Base-by-base conservation (phyloP, 2,113 vertebrate genomes). In the Tichodroma muraria region DNA sequence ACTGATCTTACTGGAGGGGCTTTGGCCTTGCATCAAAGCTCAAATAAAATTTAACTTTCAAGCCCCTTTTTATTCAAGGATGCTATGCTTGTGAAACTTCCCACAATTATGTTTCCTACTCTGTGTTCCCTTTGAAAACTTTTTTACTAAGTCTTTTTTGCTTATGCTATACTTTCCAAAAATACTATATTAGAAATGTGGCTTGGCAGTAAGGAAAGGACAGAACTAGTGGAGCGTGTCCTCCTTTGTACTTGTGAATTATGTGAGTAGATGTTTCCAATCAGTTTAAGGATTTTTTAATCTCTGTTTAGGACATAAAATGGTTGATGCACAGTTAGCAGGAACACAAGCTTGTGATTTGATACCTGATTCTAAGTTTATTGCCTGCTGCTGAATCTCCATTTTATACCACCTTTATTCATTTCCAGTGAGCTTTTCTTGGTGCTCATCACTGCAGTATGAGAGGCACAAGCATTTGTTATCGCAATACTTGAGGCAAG, bases 91-190 rank as follows among this genome's bases (percentile, higher is more conserved):
- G 91, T 79, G 84, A 94, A 97, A 73, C 88, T 92, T 69, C 73
- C 79, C 83, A 85, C 89, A 80, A 80, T 91, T 88, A 89, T 56
- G 68, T 91, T 97, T 97, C 92, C 69, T 96, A n/a, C 59, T 95
- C 80, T 94, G 60, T 85, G 25, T 95, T 96, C 54, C 87, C 59
- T 95, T 88, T 91, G 89, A 94, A 96, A 94, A 90, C 45, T 52
- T 88, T 82, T 40, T 73, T 88, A 52, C 38, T 69, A 71, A 69
- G 56, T 61, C 3, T 49, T 88, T 80, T 94, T 90, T 94, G 66
- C 38, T 83, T 76, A 22, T 37, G 64, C 50, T 88, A 31, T 47
- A 17, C 65, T 92, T 89, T 27, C 75, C 37, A 89, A 82, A 93
- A 90, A 35, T 54, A 77, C 9, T 59, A 1, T 40, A 66, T 86